Percentiles rank a stretch among this genome's conserved stretches.
Conservation (phyloP, 92 coral and sea anemone genomes). For the Plumapathes pennacea region DNA sequence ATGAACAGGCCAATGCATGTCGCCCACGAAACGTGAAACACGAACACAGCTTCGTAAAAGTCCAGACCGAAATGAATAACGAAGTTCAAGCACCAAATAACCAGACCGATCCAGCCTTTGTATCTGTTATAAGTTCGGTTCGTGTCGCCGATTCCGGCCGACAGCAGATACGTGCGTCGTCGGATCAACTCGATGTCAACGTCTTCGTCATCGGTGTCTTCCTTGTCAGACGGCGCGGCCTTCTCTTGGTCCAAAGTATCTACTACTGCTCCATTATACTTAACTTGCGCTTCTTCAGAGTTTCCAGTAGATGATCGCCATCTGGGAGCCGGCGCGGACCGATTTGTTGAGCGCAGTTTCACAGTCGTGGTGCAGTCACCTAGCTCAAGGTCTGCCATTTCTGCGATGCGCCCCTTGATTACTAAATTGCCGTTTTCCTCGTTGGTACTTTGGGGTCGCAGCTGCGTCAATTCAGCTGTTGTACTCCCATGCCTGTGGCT, state of each 20-base stretch:
- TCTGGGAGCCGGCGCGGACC: no score
- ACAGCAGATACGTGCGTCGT: slow-evolving; percentile 62
- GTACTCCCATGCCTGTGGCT: no score
- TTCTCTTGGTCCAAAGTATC: no score
- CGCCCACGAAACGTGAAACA: slow-evolving; percentile 86
- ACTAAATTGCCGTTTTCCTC: not conserved
- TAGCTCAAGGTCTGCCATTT: not conserved
- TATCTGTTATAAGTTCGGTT: slow-evolving; percentile 56
- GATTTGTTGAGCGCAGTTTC: no score
- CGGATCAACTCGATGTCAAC: slow-evolving; percentile 69
- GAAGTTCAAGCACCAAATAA: slow-evolving; percentile 69
- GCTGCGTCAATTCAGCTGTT: not conserved
- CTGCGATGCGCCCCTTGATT: not conserved
- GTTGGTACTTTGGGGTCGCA: not conserved
- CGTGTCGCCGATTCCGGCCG: slow-evolving; percentile 88
- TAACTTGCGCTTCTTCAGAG: no score
- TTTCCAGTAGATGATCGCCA: no score
- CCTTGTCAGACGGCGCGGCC: no score
- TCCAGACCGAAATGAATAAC: slow-evolving; percentile 81
- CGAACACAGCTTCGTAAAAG: slow-evolving; percentile 85
- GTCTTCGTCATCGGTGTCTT: slow-evolving; percentile 25
- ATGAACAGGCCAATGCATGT: slow-evolving; percentile 82
- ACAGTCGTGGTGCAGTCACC: slow-evolving; percentile 3
- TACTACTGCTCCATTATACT: no score
- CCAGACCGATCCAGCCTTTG: slow-evolving; percentile 78